Evolutionary conservation across 2,888 invertebrate genomes (phyloP).

Genomic region (Tenthredo mesomela): DNA sequence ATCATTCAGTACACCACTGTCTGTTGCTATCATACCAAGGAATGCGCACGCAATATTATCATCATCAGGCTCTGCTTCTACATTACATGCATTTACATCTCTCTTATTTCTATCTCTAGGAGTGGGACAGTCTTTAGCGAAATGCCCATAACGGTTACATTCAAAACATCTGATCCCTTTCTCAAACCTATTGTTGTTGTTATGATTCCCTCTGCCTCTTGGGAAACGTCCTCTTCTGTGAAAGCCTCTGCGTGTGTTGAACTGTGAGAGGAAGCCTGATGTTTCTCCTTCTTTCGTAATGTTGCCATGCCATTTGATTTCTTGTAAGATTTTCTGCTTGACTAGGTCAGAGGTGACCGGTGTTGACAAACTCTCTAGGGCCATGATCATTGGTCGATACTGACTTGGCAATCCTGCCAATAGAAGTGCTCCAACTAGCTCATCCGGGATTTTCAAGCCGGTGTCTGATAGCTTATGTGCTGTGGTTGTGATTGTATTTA

Average conservation of each 20-base stretch:
- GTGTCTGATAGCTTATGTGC: neutral
- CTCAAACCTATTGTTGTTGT: neutral
- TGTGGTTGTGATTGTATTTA: neutral
- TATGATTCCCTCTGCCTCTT: neutral
- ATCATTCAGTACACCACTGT: conserved; percentile 74
- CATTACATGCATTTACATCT: conserved; percentile 4
- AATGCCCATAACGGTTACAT: conserved; percentile 1
- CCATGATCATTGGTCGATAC: conserved; percentile 22
- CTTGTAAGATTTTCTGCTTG: neutral
- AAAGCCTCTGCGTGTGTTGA: neutral
- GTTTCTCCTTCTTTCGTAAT: neutral
- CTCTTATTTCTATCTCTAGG: neutral
- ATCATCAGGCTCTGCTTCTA: neutral
- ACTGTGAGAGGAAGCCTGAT: neutral
- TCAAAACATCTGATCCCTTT: neutral
- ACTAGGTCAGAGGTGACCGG: conserved; percentile 15
- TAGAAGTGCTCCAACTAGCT: neutral
- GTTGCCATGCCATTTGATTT: conserved; percentile 16
- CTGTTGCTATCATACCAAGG: conserved; percentile 68
- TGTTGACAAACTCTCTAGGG: neutral
- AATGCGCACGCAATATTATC: neutral
- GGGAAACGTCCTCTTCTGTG: neutral
- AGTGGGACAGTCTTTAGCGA: neutral
- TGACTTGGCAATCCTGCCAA: conserved; percentile 1
- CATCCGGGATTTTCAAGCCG: neutral